A percentile compares a stretch with the other conserved stretches of the same genome.
Conservation (phyloP, 2,888 invertebrate species). For the Pammene aurita region DNA sequence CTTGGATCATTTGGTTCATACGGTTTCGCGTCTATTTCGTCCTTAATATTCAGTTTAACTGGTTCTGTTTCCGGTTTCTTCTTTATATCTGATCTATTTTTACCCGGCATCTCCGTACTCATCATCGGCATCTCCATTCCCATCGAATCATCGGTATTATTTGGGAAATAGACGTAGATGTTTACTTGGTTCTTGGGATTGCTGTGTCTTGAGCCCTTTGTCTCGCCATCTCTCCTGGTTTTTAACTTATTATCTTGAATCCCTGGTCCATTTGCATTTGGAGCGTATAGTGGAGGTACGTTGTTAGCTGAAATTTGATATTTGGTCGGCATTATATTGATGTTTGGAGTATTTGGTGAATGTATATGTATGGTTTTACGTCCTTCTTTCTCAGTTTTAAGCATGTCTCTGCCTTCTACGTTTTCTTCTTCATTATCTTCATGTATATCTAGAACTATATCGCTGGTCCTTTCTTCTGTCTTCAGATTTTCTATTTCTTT, state of each 20-base stretch:
- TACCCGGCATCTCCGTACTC: background rate
- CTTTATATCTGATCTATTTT: background rate
- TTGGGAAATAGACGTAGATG: slow-evolving; percentile 7
- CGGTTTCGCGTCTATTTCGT: background rate
- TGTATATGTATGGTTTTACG: slow-evolving; percentile 13
- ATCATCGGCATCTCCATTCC: background rate
- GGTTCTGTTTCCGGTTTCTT: background rate
- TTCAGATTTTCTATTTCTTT: background rate
- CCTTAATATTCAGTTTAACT: background rate
- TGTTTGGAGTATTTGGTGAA: slow-evolving; percentile 15
- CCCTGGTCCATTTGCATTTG: background rate
- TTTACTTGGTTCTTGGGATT: slow-evolving; percentile 1
- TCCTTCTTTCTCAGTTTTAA: background rate
- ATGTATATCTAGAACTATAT: slow-evolving; percentile 8
- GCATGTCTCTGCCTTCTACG: background rate
- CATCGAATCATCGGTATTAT: background rate
- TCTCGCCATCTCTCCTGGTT: background rate
- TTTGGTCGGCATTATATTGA: slow-evolving; percentile 15
- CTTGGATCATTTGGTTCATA: background rate
- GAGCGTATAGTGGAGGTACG: background rate
- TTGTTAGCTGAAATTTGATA: slow-evolving; percentile 8
- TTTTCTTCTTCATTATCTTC: background rate
- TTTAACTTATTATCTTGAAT: background rate
- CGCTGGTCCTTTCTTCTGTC: background rate
- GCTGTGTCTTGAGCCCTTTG: background rate